phyloP scores from a whole-genome alignment of 1,140 invertebrate species.

The Caenorhabditis latens region DNA sequence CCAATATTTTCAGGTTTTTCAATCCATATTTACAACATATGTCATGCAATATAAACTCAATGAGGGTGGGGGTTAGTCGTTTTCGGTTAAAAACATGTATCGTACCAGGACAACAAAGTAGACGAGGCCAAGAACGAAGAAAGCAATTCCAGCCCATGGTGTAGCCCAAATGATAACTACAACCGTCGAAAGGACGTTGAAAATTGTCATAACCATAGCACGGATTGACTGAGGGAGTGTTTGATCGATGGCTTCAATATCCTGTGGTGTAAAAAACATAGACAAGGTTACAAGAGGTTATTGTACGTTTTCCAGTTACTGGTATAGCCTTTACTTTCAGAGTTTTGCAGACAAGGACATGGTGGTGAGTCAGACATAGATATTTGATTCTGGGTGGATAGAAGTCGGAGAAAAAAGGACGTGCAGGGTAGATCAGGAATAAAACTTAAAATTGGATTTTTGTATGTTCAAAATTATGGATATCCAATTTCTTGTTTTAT shows the following conservation, averaged over 20 bases:
- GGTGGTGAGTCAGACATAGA: too few species aligned
- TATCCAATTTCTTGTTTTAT: too few species aligned
- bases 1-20: too few species aligned
- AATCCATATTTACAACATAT: too few species aligned
- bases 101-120: slow-evolving; percentile 63
- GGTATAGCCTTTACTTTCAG: background rate
- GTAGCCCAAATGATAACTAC: slow-evolving; percentile 61
- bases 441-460: too few species aligned
- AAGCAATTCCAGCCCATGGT: slow-evolving; percentile 25
- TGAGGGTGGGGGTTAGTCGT: too few species aligned
- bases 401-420: too few species aligned
- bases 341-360: background rate
- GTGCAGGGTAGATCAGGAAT: too few species aligned
- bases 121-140: slow-evolving; percentile 41
- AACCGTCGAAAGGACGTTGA: slow-evolving; percentile 54
- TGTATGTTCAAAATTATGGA: too few species aligned
- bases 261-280: slow-evolving; percentile 33
- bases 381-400: too few species aligned
- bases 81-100: background rate
- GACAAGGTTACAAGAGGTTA: background rate
- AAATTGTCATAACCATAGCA: slow-evolving; percentile 51
- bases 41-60: too few species aligned
- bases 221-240: slow-evolving; percentile 57
- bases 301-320: background rate
- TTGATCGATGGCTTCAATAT: slow-evolving; percentile 61